A percentile compares a stretch with the other conserved stretches of the same genome.
phyloP scores from a whole-genome alignment of 2,888 invertebrate species.

The Meliscaeva auricollis region DNA sequence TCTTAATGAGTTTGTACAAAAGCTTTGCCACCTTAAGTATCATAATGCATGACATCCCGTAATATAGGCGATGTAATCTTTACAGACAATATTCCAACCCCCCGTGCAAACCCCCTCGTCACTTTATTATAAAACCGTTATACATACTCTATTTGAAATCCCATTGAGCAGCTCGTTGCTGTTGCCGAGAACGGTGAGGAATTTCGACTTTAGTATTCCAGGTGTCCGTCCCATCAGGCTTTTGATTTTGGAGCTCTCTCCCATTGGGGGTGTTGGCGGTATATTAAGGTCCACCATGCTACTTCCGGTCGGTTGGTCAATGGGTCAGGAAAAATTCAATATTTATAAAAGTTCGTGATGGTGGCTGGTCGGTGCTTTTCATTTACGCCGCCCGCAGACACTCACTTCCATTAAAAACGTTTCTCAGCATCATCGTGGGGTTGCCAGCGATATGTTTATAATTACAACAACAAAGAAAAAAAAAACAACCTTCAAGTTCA shows the following conservation, averaged over 20 bases:
- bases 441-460: slow-evolving; percentile 10
- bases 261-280: slow-evolving; percentile 81
- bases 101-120: neutral
- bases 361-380: no score
- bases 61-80: slow-evolving; percentile 52
- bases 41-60: slow-evolving; percentile 49
- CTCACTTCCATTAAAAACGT: slow-evolving; percentile 19
- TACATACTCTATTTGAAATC: slow-evolving; percentile 84
- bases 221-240: slow-evolving; percentile 84
- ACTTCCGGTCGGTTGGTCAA: neutral
- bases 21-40: slow-evolving; percentile 49
- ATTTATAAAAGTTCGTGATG: slow-evolving; percentile 1
- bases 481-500: slow-evolving; percentile 37
- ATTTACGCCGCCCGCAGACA: slow-evolving; percentile 34
- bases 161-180: slow-evolving; percentile 85
- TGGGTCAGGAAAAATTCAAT: slow-evolving; percentile 36
- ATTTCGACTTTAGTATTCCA: slow-evolving; percentile 84
- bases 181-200: slow-evolving; percentile 84
- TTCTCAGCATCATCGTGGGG: neutral
- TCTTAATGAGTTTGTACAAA: slow-evolving; percentile 52
- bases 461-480: neutral
- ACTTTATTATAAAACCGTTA: slow-evolving; percentile 9
- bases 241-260: slow-evolving; percentile 84
- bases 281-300: slow-evolving; percentile 76
- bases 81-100: slow-evolving; percentile 31